These are phyloP conservation scores for Heliocidaris erythrogramma DNA, from an alignment of 35 echinoderm and acorn worm genomes.

Conservation along the genomic window DNA sequence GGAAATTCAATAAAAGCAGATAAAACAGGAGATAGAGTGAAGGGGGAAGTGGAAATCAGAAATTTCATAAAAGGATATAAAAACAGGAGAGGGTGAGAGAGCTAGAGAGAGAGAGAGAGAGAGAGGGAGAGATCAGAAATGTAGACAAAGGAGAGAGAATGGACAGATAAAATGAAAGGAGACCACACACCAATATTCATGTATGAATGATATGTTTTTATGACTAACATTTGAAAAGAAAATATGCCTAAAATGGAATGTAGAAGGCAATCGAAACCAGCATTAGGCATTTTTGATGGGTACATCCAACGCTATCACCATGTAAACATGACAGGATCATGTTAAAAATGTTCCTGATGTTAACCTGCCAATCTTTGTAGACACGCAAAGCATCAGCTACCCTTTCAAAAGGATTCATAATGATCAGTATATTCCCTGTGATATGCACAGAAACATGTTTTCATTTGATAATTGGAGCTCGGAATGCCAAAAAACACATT, in stretches of 20 bases:
- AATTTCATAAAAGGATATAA: too few relatives aligned
- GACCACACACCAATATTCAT: conserved; percentile 19
- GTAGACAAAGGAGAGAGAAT: not conserved
- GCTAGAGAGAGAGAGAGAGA: not conserved
- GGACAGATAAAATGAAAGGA: not conserved
- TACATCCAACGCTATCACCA: not conserved
- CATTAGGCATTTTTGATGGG: not conserved
- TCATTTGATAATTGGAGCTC: too few relatives aligned
- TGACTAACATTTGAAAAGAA: not conserved
- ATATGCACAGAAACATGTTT: too few relatives aligned
- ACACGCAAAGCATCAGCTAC: too few relatives aligned
- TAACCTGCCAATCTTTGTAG: too few relatives aligned
- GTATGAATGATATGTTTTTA: conserved; percentile 26
- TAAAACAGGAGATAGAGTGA: too few relatives aligned
- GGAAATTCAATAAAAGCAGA: not conserved
- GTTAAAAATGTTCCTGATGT: too few relatives aligned
- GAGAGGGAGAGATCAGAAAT: not conserved
- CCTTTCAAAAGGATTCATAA: too few relatives aligned
- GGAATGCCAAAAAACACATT: too few relatives aligned
- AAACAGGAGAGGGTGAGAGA: too few relatives aligned
- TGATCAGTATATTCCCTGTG: too few relatives aligned
- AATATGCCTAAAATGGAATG: conserved; percentile 12
- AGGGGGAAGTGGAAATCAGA: too few relatives aligned
- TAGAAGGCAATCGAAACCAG: not conserved
- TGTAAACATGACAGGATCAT: conserved; percentile 17